Base-by-base conservation (phyloP, 2,113 vertebrate species). In the Etia nguti region DNA sequence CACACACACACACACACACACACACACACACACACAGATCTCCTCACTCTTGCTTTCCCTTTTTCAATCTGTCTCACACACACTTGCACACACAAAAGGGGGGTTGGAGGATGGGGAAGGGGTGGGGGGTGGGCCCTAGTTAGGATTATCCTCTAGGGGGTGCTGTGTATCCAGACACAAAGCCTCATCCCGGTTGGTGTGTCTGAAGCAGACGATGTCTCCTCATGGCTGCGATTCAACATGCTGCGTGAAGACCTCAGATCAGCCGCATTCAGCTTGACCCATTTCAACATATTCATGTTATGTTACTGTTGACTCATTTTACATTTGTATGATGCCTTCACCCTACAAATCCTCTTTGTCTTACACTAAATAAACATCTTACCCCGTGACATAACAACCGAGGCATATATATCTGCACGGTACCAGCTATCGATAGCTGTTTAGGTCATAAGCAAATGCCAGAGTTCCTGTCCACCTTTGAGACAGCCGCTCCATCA, bases 131-230 rank as follows among this genome's bases (percentile, higher is more conserved):
- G 15, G 9, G 15, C 4, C 10, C 20, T 59, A n/a, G n/a, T 70
- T 65, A 31, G 26, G 62, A 82, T 90, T 26, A 48, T 87, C 91
- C 95, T 93, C 82, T 93, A 95, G 95, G 94, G 87, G 95, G 93
- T 89, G 94, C 94, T 95, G 92, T 95, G 93, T 92, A 90, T 90
- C 84, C 92, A 94, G 88, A 93, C 59, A 87, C 82, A 22, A 48
- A 18, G 38, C 13, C 1, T 20, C 3, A n/a, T 41, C 31, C 26
- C 8, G 18, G 57, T 65, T 24, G 60, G n/a, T 79, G 68, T 73
- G 84, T 83, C 85, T 87, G 80, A 38, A 85, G 80, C 84, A 86
- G 89, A 89, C 87, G 26, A 52, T 24, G 77, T 65, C 41, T 29
- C 70, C 88, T 89, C 86, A 65, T 20, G 8, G 79, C 80, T 87